Evolutionary conservation across 1,140 invertebrate species (phyloP).

Genomic region (Nephila pilipes): DNA sequence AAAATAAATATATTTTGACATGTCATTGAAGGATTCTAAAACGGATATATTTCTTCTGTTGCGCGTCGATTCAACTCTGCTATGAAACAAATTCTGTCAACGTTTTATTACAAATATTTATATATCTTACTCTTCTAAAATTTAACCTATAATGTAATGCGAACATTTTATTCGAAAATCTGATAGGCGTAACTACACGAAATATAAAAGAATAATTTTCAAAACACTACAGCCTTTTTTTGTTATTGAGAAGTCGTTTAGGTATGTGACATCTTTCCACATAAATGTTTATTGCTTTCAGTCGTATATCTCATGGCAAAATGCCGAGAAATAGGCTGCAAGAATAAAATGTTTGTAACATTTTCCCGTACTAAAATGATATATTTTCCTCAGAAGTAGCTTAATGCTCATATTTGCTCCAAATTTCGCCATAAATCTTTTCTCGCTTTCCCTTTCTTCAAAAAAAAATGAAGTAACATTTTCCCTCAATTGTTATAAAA

Average conservation of each 20-base stretch:
- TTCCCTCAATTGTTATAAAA: background rate
- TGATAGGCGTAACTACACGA: too few species aligned
- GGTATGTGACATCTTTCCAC: constrained; percentile 2
- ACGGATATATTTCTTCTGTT: too few species aligned
- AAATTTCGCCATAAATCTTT: constrained; percentile 25
- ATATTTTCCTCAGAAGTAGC: constrained; percentile 23
- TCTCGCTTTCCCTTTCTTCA: background rate
- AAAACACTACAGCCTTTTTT: background rate
- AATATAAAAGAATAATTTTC: background rate
- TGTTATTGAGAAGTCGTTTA: constrained; percentile 17
- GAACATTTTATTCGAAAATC: background rate
- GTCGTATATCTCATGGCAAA: constrained; percentile 41
- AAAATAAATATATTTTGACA: too few species aligned
- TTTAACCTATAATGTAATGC: background rate
- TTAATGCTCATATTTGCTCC: constrained; percentile 51
- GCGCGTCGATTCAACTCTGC: too few species aligned
- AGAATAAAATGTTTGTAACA: background rate
- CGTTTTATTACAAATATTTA: too few species aligned
- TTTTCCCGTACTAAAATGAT: constrained; percentile 18
- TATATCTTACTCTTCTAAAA: too few species aligned
- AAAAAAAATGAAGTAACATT: background rate
- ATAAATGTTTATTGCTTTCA: background rate
- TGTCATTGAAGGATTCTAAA: too few species aligned
- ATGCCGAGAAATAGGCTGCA: background rate
- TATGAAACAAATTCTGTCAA: too few species aligned